A percentile compares a stretch with the other conserved stretches of the same genome.
Conservation (phyloP, 2,797 vertebrate genomes). For the Sebastes iracundus region DNA sequence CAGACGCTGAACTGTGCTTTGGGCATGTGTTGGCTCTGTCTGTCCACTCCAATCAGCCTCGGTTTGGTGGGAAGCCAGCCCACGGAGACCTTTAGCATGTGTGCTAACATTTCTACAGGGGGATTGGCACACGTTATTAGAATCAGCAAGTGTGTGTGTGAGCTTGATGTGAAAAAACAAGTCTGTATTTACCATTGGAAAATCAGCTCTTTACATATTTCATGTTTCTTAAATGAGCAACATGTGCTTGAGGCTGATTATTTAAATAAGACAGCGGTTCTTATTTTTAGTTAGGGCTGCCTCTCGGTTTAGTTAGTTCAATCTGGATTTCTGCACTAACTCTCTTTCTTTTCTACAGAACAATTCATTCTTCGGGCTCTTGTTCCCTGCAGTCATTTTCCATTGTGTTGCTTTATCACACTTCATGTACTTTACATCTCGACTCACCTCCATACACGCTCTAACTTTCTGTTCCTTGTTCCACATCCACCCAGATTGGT, state of each 20-base stretch:
- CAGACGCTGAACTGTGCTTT: slow-evolving; percentile 41
- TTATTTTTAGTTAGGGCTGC: not conserved
- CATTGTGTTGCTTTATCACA: not conserved
- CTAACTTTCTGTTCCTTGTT: not conserved
- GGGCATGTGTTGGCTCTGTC: slow-evolving; percentile 56
- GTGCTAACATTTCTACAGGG: slow-evolving; percentile 58
- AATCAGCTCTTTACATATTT: slow-evolving; percentile 2
- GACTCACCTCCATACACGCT: not conserved
- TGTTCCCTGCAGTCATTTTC: slow-evolving; percentile 4
- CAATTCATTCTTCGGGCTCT: not conserved
- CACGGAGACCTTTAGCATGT: slow-evolving; percentile 62
- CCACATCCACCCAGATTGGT: slow-evolving; percentile 85
- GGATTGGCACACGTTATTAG: slow-evolving; percentile 36
- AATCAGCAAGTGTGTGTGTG: slow-evolving; percentile 25
- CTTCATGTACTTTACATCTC: not conserved
- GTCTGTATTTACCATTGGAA: slow-evolving; percentile 15
- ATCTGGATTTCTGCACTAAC: not conserved
- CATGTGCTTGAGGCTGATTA: slow-evolving; percentile 37
- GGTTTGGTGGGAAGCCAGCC: slow-evolving; percentile 47
- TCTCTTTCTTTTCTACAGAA: not conserved
- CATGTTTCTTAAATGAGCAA: slow-evolving; percentile 31
- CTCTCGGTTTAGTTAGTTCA: not conserved
- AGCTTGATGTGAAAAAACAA: slow-evolving; percentile 19
- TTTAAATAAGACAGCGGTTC: slow-evolving; percentile 8
- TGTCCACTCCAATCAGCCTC: slow-evolving; percentile 63